Percentiles rank a stretch among this genome's conserved stretches.
These are phyloP conservation scores for Lasioglossum leucozonium DNA, from an alignment of 2,888 invertebrate species.

Conservation along the genomic window DNA sequence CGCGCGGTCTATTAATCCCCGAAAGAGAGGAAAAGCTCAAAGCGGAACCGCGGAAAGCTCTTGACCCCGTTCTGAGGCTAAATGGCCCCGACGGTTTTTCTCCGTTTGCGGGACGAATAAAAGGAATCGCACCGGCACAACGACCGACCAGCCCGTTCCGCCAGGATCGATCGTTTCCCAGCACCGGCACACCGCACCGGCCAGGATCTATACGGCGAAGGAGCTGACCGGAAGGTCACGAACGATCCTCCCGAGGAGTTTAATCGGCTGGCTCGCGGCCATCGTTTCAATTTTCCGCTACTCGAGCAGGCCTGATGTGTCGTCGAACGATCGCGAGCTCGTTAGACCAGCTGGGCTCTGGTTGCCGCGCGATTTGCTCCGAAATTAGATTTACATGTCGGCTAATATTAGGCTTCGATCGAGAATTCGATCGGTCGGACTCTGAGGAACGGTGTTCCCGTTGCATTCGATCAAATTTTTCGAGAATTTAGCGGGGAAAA, in stretches of 20 bases:
- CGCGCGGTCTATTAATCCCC: conserved; percentile 46
- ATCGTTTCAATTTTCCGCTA: conserved; percentile 18
- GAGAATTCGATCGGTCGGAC: background rate
- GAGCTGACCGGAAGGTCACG: conserved; percentile 45
- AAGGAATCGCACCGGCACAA: conserved; percentile 37
- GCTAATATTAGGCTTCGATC: background rate
- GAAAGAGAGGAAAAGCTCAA: conserved; percentile 36
- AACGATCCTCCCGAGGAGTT: background rate
- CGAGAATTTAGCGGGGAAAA: too few relatives aligned
- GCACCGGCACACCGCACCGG: too few relatives aligned
- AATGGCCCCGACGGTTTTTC: conserved; percentile 40
- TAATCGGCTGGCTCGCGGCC: conserved; percentile 40
- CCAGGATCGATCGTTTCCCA: conserved; percentile 14
- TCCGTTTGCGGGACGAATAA: conserved; percentile 38
- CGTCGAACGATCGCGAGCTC: background rate
- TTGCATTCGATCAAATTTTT: background rate
- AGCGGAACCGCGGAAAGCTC: conserved; percentile 47
- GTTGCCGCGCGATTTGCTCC: background rate
- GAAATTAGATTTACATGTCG: background rate
- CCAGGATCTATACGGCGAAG: background rate
- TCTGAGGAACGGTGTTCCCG: background rate
- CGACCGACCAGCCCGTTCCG: background rate
- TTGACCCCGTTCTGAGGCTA: conserved; percentile 54
- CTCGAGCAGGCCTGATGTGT: background rate
- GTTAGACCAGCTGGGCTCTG: background rate